Percentiles rank a stretch among this genome's conserved stretches.
Evolutionary conservation across 2,797 vertebrate genomes (phyloP).

Genomic region (Phrynocephalus vlangalii): DNA sequence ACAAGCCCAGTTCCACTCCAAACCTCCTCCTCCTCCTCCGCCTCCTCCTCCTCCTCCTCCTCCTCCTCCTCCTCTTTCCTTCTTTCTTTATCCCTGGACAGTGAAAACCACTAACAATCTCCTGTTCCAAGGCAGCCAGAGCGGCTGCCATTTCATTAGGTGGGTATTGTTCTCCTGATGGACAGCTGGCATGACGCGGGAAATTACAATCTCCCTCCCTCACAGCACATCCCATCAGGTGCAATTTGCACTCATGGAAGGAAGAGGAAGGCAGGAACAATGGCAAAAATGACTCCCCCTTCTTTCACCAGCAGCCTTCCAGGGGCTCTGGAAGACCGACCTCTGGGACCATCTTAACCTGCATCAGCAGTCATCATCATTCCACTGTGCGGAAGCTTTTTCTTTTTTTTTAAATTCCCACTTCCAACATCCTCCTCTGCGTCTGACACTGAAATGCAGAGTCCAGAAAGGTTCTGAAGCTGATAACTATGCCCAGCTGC

Average conservation of each 20-base stretch:
- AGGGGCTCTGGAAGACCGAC: not conserved
- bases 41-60: no score
- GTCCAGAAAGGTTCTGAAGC: no score
- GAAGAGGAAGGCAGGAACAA: not conserved
- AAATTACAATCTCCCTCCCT: conserved; percentile 64
- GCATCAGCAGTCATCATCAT: not conserved
- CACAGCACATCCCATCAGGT: conserved; percentile 50
- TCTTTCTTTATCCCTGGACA: not conserved
- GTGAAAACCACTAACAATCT: not conserved
- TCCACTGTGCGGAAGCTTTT: no score
- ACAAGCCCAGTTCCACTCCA: not conserved
- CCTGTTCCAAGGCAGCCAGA: conserved; percentile 47
- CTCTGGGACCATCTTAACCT: not conserved
- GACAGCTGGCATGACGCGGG: conserved; percentile 62
- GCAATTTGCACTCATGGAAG: not conserved
- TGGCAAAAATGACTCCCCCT: not conserved
- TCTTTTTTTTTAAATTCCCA: no score
- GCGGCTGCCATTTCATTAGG: conserved; percentile 64
- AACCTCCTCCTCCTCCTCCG: not conserved
- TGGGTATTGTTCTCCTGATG: conserved; percentile 62
- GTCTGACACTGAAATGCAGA: no score
- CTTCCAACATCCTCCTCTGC: no score
- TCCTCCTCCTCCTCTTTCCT: not conserved
- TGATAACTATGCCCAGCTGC: no score
- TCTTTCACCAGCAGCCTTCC: no score